A percentile compares a stretch with the other conserved stretches of the same genome.
Evolutionary conservation across 2,113 vertebrate genomes (phyloP).

Genomic region (Numida meleagris): DNA sequence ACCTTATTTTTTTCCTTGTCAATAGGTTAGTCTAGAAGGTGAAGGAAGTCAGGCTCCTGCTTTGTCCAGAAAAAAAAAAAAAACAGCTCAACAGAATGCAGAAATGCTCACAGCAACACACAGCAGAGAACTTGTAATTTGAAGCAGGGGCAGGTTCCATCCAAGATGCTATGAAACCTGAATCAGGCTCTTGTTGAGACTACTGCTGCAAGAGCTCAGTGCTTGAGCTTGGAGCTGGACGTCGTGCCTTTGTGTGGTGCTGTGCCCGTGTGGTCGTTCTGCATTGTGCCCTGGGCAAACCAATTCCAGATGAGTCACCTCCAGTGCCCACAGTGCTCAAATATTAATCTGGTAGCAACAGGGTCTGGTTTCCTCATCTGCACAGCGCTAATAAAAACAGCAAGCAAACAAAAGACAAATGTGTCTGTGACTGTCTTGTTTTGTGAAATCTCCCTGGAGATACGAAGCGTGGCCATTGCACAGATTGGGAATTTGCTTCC

Average conservation of each 20-base stretch:
- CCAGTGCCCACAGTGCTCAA: background rate
- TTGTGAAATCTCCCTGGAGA: background rate
- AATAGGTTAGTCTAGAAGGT: background rate
- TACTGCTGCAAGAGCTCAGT: rapidly evolving
- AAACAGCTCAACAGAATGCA: background rate
- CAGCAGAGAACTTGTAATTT: background rate
- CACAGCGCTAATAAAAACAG: background rate
- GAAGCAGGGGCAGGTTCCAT: background rate
- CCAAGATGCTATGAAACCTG: background rate
- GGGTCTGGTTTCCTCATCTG: background rate
- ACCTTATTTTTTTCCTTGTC: background rate
- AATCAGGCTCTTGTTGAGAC: background rate
- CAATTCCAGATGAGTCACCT: background rate
- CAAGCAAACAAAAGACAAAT: background rate
- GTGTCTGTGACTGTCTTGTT: background rate
- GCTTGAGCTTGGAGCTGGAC: background rate
- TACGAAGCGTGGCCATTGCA: rapidly evolving
- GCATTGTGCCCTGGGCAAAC: background rate
- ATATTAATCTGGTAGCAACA: background rate
- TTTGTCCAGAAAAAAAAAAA: background rate
- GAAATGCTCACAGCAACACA: background rate
- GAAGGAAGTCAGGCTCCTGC: background rate
- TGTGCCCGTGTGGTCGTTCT: background rate
- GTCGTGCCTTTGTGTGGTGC: rapidly evolving
- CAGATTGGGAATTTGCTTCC: background rate